phyloP scores from a whole-genome alignment of 2,797 vertebrate species.

The Caiman crocodilus region DNA sequence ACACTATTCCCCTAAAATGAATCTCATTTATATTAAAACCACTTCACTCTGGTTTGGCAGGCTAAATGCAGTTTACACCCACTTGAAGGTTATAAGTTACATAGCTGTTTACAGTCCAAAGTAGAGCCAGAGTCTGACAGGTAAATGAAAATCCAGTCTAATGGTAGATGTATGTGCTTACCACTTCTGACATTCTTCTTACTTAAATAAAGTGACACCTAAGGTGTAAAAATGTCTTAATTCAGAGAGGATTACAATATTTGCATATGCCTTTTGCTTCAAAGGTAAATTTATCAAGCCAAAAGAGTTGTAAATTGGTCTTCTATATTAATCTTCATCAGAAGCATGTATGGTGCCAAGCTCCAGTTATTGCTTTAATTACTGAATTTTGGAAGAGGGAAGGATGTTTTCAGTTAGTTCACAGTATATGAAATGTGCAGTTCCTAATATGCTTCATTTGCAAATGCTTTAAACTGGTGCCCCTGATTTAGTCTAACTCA shows the following conservation, averaged over 20 bases:
- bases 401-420: neutral
- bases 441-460: conserved; percentile 1
- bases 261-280: neutral
- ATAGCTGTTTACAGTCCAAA: neutral
- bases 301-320: neutral
- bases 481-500: no score
- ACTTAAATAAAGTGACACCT: neutral
- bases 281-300: neutral
- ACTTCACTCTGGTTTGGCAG: neutral
- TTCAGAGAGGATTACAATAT: neutral
- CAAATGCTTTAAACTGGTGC: neutral
- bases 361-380: neutral
- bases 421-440: neutral
- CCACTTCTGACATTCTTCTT: neutral
- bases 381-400: neutral
- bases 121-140: neutral
- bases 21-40: neutral
- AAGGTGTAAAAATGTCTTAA: neutral
- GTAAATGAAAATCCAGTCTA: neutral
- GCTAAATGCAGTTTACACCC: neutral
- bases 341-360: neutral
- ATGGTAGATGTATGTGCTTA: neutral
- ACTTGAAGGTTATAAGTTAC: neutral
- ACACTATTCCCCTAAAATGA: neutral
- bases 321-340: neutral